phyloP scores from a whole-genome alignment of 2,888 invertebrate genomes.

The Lacanobia wlatinum region DNA sequence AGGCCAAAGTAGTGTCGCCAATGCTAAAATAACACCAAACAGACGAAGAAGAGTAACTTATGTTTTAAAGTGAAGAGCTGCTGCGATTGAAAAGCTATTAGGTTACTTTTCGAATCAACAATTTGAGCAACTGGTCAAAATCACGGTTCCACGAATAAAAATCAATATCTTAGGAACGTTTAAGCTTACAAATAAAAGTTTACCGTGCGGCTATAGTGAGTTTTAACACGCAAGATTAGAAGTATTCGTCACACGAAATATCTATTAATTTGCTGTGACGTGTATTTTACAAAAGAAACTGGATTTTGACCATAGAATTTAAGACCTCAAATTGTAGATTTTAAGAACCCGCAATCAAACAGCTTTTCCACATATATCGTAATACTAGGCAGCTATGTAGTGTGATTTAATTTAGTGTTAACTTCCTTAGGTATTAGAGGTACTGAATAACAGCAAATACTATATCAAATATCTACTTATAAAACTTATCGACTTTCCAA shows the following conservation, averaged over 20 bases:
- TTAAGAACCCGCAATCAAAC: slow-evolving; percentile 2
- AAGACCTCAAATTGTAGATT: neutral
- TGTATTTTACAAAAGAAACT: slow-evolving; percentile 70
- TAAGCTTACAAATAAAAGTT: slow-evolving; percentile 45
- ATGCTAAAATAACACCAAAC: neutral
- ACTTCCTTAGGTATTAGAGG: neutral
- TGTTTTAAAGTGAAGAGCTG: neutral
- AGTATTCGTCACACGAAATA: slow-evolving; percentile 69
- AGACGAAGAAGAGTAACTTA: neutral
- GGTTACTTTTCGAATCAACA: neutral
- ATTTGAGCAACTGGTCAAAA: neutral
- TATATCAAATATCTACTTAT: neutral
- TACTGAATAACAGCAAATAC: slow-evolving; percentile 9
- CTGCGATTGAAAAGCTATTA: neutral
- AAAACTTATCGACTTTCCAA: slow-evolving; percentile 67
- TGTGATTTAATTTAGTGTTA: slow-evolving; percentile 9
- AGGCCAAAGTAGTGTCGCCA: slow-evolving; percentile 1
- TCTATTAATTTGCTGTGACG: slow-evolving; percentile 60
- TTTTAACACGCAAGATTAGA: slow-evolving; percentile 48
- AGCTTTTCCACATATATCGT: neutral
- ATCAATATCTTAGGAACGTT: slow-evolving; percentile 15
- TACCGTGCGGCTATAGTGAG: slow-evolving; percentile 26
- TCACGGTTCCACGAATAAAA: slow-evolving; percentile 29
- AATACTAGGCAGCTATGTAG: neutral
- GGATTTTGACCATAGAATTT: slow-evolving; percentile 22